Conservation (phyloP, 2,113 vertebrate species). For the Perca schrenkii region DNA sequence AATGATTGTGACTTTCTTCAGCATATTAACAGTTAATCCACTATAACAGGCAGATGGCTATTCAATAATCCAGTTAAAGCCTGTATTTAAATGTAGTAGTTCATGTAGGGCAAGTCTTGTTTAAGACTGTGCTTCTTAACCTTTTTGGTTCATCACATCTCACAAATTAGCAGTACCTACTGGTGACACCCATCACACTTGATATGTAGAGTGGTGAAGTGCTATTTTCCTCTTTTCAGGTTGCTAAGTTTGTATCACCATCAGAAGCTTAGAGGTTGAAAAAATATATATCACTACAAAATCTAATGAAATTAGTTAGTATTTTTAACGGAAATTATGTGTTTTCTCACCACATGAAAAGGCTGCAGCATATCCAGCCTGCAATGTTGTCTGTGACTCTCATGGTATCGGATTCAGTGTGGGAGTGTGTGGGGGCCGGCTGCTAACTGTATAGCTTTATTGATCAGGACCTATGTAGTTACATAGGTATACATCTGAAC, state of each 20-base stretch:
- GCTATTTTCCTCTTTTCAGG: neutral
- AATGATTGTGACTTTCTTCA: conserved; percentile 48
- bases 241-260: neutral
- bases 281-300: neutral
- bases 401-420: neutral
- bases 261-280: neutral
- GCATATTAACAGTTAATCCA: conserved; percentile 63
- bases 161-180: neutral
- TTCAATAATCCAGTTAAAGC: conserved; percentile 49
- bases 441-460: conserved; percentile 3
- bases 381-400: neutral
- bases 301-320: neutral
- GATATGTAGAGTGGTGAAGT: neutral
- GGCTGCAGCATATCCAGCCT: neutral
- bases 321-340: no score
- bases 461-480: conserved; percentile 18
- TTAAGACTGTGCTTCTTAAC: neutral
- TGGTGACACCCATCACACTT: neutral
- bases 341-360: neutral
- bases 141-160: neutral
- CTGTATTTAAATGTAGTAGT: conserved; percentile 27
- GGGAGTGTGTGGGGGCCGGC: neutral
- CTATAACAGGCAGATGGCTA: neutral
- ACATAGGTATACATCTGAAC: neutral
- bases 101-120: conserved; percentile 30